Base-by-base conservation (phyloP, 1,140 invertebrate species). In the Chelonus insularis region DNA sequence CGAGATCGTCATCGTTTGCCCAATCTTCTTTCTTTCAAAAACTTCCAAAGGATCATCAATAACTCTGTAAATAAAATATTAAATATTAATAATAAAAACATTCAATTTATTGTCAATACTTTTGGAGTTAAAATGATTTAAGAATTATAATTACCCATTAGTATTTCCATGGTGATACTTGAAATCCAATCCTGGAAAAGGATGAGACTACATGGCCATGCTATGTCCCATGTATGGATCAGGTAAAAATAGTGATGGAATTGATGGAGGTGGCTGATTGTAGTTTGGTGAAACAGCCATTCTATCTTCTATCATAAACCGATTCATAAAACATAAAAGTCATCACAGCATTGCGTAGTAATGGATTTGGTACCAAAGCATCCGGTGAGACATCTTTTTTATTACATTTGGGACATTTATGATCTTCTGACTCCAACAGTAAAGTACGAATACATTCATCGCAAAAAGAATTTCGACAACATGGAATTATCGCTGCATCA, bases 401-500 rank as follows among this genome's bases (percentile, higher is more conserved):
- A 37, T 92, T 88, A 78, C 96, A 98, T 71, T 92, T 89, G 7
- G 96, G 96, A 81, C 96, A 99, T 73, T 95, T 90, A 66, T 96
- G 92, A 58, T 96, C 92, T 71, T 97, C 95, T 1, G 94, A 95
- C 72, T 98, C 96, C 39, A 97, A 73, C n/a, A 98, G 79, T 52
- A 89, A 88, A 58, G 88, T 91, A 57, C 95, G 86, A 51, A 98
- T 93, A 85, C 96, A 99, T 82, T 98, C 96, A 84, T 98, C 96
- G 83, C 97, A 99, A 82, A 96, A 98, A 20, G 95, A 97, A 78
- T 94, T 95, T n/a, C 95, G 96, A 80, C 96, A 99, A 74, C 97
- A 99, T 1, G 94, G 94, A 76, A 96, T 96, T 85, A 98, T 91
- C 11, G 98, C 95, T 56, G 96, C 96, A 83, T 99, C 96, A 0